A percentile compares a stretch with the other conserved stretches of the same genome.
Conservation (phyloP, 2,797 vertebrate genomes). For the Cygnus olor region DNA sequence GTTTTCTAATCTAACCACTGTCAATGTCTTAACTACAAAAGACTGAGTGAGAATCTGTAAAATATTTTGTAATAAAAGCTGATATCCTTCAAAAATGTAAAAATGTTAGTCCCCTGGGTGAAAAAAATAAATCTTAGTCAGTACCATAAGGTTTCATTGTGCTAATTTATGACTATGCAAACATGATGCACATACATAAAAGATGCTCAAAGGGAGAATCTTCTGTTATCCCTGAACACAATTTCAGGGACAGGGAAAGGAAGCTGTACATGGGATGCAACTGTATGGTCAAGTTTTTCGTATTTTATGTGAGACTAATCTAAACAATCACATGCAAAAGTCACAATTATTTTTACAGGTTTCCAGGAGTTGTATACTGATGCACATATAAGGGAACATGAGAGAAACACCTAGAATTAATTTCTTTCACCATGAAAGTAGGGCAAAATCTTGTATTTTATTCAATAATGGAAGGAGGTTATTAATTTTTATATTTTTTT, state of each 20-base stretch:
- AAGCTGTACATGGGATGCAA: not conserved
- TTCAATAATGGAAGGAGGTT: not conserved
- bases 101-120: not conserved
- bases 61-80: not conserved
- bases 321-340: not conserved
- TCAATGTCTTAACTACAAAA: not conserved
- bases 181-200: not conserved
- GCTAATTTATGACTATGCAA: not conserved
- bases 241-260: not conserved
- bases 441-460: not conserved
- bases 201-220: not conserved
- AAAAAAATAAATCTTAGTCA: not conserved
- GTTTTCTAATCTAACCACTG: not conserved
- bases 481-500: not conserved
- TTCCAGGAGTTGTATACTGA: not conserved
- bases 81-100: not conserved
- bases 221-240: not conserved
- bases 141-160: not conserved
- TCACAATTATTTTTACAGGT: not conserved
- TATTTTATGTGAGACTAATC: not conserved
- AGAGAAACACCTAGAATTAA: not conserved
- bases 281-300: fast-evolving
- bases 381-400: not conserved
- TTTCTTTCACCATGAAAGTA: not conserved
- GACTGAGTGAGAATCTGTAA: not conserved